A percentile compares a stretch with the other conserved stretches of the same genome.
phyloP scores from a whole-genome alignment of 2,113 vertebrate species.

The Larimichthys crocea region DNA sequence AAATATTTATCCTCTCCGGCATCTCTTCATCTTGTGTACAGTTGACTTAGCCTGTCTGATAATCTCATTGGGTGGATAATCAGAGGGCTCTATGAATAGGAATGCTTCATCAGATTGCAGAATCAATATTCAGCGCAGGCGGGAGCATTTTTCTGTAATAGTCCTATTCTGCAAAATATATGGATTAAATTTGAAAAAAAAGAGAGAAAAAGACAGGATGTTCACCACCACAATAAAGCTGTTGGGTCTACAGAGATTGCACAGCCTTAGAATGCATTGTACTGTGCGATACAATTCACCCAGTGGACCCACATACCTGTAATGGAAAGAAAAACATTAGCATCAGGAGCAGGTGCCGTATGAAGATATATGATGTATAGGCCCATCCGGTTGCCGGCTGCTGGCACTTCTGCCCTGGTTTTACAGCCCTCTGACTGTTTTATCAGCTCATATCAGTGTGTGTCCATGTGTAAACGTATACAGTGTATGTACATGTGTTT shows the following conservation, averaged over 20 bases:
- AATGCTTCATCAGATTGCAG: conserved; percentile 30
- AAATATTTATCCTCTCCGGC: conserved; percentile 42
- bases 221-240: conserved; percentile 21
- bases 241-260: conserved; percentile 14
- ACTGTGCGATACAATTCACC: neutral
- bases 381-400: conserved; percentile 15
- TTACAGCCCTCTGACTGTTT: conserved; percentile 53
- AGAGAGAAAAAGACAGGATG: neutral
- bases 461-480: conserved; percentile 2
- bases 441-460: conserved; percentile 33
- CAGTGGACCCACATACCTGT: conserved; percentile 30
- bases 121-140: conserved; percentile 33
- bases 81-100: conserved; percentile 1
- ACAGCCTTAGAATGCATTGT: conserved; percentile 3
- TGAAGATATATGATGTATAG: conserved; percentile 54
- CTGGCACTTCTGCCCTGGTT: conserved; percentile 38
- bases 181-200: conserved; percentile 28
- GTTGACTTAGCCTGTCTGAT: conserved; percentile 45
- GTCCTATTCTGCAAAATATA: conserved; percentile 29
- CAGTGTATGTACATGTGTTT: conserved; percentile 25
- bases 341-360: conserved; percentile 52
- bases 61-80: conserved; percentile 36
- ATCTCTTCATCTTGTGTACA: conserved; percentile 40
- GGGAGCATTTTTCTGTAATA: conserved; percentile 11
- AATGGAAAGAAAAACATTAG: conserved; percentile 35